phyloP scores from a whole-genome alignment of 1,140 invertebrate genomes.

The Cotesia typhae region DNA sequence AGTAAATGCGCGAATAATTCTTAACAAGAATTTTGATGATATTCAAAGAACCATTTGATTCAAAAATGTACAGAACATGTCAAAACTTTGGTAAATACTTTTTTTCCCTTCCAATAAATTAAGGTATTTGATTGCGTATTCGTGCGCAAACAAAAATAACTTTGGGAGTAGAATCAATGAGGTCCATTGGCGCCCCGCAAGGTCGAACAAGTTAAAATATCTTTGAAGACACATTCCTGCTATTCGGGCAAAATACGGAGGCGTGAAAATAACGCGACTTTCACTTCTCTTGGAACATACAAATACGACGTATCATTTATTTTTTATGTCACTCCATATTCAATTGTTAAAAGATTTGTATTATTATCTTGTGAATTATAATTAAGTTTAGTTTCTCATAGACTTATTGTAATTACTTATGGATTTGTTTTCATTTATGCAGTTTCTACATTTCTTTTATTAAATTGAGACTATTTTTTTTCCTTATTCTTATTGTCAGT shows the following conservation, averaged over 20 bases:
- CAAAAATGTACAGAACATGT: conserved; percentile 2
- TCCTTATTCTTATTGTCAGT: too few species aligned
- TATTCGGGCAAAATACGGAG: conserved; percentile 12
- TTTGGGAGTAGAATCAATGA: conserved; percentile 27
- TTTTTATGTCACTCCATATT: background rate
- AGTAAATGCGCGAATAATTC: conserved; percentile 13
- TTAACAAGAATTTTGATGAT: background rate
- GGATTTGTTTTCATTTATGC: background rate
- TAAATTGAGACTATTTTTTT: background rate
- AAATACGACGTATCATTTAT: background rate
- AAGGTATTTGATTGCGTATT: conserved; percentile 19
- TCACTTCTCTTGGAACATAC: conserved; percentile 28
- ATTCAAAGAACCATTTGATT: background rate
- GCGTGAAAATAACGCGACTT: conserved; percentile 35
- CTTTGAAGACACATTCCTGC: conserved; percentile 18
- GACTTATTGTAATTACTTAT: too few species aligned
- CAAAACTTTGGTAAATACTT: conserved; percentile 3
- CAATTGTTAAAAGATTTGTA: background rate
- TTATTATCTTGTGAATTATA: background rate
- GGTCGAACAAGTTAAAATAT: conserved; percentile 27
- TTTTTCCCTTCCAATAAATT: background rate
- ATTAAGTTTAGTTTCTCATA: background rate
- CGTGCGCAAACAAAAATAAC: conserved; percentile 26
- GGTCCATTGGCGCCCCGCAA: conserved; percentile 30
- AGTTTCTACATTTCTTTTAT: background rate